These are phyloP conservation scores for Cremastinae sp. DNA, from an alignment of 2,888 invertebrate genomes.

Conservation along the genomic window DNA sequence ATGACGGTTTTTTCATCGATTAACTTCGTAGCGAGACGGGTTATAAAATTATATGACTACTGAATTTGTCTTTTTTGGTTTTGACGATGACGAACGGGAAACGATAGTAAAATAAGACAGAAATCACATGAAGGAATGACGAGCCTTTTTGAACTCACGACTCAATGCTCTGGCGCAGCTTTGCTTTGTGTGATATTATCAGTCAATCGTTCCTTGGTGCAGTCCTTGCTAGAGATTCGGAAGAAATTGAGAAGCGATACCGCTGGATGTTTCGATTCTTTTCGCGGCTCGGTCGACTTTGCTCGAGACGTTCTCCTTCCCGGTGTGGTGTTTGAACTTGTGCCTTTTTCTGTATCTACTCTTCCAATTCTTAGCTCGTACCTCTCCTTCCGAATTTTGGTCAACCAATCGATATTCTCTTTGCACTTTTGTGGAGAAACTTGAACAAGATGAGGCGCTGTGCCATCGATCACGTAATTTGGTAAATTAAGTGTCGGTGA, in stretches of 20 bases:
- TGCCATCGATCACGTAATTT: constrained; percentile 88
- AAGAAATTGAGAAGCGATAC: constrained; percentile 73
- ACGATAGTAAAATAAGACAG: too few relatives aligned
- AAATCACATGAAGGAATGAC: not conserved
- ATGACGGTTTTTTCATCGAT: too few relatives aligned
- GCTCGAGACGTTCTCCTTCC: constrained; percentile 67
- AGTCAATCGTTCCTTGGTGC: constrained; percentile 54
- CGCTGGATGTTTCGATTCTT: constrained; percentile 65
- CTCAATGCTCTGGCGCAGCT: constrained; percentile 18
- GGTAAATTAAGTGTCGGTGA: constrained; percentile 88
- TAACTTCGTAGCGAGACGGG: too few relatives aligned
- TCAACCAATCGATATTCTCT: constrained; percentile 88
- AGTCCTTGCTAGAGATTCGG: constrained; percentile 65
- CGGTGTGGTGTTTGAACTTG: constrained; percentile 68
- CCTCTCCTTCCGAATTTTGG: constrained; percentile 83
- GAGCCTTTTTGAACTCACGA: too few relatives aligned
- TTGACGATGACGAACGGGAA: too few relatives aligned
- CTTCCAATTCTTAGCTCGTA: constrained; percentile 71
- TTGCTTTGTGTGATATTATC: constrained; percentile 23
- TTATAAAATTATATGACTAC: too few relatives aligned
- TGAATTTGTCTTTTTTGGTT: too few relatives aligned
- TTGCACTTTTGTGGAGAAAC: constrained; percentile 86
- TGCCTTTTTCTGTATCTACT: constrained; percentile 69
- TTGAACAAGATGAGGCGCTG: constrained; percentile 87
- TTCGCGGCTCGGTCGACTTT: constrained; percentile 70